Evolutionary conservation across 2,888 invertebrate species (phyloP).

Genomic region (Drosophila lacicola): DNA sequence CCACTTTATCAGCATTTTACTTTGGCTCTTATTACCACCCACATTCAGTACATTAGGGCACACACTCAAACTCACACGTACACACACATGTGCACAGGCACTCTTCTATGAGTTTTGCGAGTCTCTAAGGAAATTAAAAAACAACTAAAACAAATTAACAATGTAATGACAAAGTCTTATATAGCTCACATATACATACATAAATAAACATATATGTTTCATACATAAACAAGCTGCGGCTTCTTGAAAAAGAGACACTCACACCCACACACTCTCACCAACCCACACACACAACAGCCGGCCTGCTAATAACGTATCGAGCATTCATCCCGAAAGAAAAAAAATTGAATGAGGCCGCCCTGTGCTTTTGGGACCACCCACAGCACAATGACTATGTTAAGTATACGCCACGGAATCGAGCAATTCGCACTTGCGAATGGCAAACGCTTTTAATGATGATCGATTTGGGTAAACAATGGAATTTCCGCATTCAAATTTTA

Average conservation of each 20-base stretch:
- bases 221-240: slow-evolving; percentile 4
- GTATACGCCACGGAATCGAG: slow-evolving; percentile 75
- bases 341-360: slow-evolving; percentile 53
- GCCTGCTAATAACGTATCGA: slow-evolving; percentile 52
- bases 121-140: slow-evolving; percentile 77
- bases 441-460: slow-evolving; percentile 77
- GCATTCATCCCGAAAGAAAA: slow-evolving; percentile 33
- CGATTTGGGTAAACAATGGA: slow-evolving; percentile 78
- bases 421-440: slow-evolving; percentile 71
- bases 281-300: background rate
- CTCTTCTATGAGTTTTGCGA: slow-evolving; percentile 68
- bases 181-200: slow-evolving; percentile 4
- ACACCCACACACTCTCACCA: background rate
- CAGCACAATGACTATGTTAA: slow-evolving; percentile 42
- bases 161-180: slow-evolving; percentile 77
- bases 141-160: slow-evolving; percentile 79
- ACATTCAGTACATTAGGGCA: slow-evolving; percentile 65
- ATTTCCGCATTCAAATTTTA: slow-evolving; percentile 79
- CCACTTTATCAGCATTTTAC: slow-evolving; percentile 79
- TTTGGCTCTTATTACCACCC: slow-evolving; percentile 75
- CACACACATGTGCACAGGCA: slow-evolving; percentile 18
- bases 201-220: background rate
- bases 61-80: slow-evolving; percentile 15
- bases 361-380: slow-evolving; percentile 7
- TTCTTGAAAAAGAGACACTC: background rate